Evolutionary conservation across 1,140 invertebrate species (phyloP).

Genomic region (Bombus superbus): DNA sequence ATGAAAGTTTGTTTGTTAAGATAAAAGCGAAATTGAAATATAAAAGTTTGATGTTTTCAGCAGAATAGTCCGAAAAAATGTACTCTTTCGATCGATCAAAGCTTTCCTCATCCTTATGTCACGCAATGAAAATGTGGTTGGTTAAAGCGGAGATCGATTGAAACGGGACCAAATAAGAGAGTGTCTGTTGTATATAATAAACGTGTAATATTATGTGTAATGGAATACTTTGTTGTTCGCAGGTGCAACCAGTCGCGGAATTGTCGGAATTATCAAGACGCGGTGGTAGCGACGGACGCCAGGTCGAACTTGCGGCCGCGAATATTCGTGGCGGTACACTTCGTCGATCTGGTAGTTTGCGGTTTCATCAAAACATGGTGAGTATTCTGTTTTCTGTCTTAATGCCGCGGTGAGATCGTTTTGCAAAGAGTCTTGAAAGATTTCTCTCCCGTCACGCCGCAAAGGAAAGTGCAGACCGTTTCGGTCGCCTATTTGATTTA

Average conservation of each 20-base stretch:
- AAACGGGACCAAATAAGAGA: too few relatives aligned
- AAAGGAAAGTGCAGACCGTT: not conserved
- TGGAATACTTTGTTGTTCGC: constrained; percentile 58
- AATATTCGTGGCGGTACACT: constrained; percentile 90
- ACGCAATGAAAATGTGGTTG: too few relatives aligned
- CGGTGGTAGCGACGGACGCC: constrained; percentile 84
- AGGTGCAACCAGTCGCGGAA: constrained; percentile 94
- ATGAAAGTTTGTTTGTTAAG: too few relatives aligned
- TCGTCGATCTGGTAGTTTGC: constrained; percentile 89
- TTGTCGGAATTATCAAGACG: constrained; percentile 92
- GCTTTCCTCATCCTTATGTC: too few relatives aligned
- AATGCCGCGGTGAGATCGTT: not conserved
- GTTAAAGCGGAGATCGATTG: too few relatives aligned
- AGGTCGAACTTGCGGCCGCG: constrained; percentile 87
- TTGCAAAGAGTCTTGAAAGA: not conserved
- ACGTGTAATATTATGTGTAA: too few relatives aligned
- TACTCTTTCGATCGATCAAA: too few relatives aligned
- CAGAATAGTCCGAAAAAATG: too few relatives aligned
- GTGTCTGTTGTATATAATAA: too few relatives aligned
- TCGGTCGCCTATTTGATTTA: too few relatives aligned
- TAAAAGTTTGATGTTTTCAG: too few relatives aligned
- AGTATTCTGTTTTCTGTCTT: constrained; percentile 66
- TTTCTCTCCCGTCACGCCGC: not conserved
- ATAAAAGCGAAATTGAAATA: too few relatives aligned
- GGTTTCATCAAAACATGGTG: constrained; percentile 88